Evolutionary conservation across 1,140 invertebrate genomes (phyloP).

Genomic region (Coelopa frigida): DNA sequence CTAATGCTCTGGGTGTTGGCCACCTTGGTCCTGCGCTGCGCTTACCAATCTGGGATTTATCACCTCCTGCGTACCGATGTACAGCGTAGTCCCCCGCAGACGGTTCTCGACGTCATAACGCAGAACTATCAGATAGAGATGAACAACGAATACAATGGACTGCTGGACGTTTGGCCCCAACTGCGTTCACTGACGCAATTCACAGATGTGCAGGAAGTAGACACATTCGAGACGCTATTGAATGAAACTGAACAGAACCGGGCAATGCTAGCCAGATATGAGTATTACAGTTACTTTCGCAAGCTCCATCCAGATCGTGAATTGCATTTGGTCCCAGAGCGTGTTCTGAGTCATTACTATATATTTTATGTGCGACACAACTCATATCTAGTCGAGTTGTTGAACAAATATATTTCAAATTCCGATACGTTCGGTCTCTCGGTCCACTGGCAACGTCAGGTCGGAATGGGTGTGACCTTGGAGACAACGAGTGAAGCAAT

Average conservation of each 20-base stretch:
- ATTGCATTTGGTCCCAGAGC: too few species aligned
- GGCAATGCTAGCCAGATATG: constrained; percentile 33
- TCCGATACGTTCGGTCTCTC: too few species aligned
- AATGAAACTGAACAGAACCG: constrained; percentile 15
- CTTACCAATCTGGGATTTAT: constrained; percentile 38
- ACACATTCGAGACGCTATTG: constrained; percentile 24
- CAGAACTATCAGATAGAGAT: constrained; percentile 24
- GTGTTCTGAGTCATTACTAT: too few species aligned
- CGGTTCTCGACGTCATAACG: constrained; percentile 27
- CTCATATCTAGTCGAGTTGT: too few species aligned
- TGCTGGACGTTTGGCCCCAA: constrained; percentile 28
- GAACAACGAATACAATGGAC: constrained; percentile 22
- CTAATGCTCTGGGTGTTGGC: constrained; percentile 25
- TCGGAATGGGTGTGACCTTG: too few species aligned
- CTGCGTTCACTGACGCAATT: constrained; percentile 18
- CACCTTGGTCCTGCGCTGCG: constrained; percentile 22
- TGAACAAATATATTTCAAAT: too few species aligned
- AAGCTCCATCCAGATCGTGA: too few species aligned
- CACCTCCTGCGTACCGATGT: constrained; percentile 30
- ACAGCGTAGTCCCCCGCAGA: constrained; percentile 30
- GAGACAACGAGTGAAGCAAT: too few species aligned
- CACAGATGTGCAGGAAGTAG: constrained; percentile 23
- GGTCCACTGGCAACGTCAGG: too few species aligned
- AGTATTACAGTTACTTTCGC: constrained; percentile 35
- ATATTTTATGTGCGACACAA: too few species aligned